Evolutionary conservation across 1,140 invertebrate genomes (phyloP).

Genomic region (Ceratitis capitata): DNA sequence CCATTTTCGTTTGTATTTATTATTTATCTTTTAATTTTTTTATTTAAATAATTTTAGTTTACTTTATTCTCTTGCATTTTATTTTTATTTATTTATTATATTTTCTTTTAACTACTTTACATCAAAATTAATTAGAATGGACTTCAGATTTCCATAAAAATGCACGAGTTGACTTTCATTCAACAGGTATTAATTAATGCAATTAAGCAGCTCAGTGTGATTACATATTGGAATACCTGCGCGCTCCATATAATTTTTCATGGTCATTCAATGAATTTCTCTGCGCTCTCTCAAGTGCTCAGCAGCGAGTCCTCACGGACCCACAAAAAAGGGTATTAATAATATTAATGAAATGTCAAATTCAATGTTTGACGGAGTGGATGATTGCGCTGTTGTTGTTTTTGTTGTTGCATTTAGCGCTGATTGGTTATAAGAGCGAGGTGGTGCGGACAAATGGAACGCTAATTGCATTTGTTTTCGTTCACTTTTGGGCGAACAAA

Average conservation of each 20-base stretch:
- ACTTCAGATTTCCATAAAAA: background rate
- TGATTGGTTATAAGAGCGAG: background rate
- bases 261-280: background rate
- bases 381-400: no score
- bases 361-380: background rate
- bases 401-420: background rate
- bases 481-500: slow-evolving; percentile 6
- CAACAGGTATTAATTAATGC: no score
- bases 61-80: no score
- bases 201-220: background rate
- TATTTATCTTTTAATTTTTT: no score
- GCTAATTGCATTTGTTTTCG: slow-evolving; percentile 24
- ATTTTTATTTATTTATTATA: no score
- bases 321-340: background rate
- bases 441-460: background rate
- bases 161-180: background rate
- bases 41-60: no score
- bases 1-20: no score
- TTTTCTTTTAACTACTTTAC: no score
- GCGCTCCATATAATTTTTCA: background rate
- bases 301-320: background rate
- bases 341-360: background rate
- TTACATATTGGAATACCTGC: background rate
- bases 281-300: background rate
- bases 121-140: background rate